Conservation (phyloP, 2,797 vertebrate species). For the Pseudochromis fuscus region DNA sequence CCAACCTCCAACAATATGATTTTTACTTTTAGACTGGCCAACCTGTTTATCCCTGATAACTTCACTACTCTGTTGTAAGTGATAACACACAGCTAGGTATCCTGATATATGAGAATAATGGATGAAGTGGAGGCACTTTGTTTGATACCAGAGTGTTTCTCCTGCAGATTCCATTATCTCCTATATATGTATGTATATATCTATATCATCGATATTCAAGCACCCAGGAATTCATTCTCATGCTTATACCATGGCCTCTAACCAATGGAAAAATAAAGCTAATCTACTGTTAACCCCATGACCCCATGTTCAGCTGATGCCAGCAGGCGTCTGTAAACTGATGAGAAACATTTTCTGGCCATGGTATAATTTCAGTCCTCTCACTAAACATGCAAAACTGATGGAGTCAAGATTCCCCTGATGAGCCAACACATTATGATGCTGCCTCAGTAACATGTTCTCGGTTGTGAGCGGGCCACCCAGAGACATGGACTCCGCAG, state of each 20-base stretch:
- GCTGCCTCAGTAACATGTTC: neutral
- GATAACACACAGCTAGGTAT: conserved; percentile 32
- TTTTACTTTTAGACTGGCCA: conserved; percentile 32
- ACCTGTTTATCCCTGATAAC: conserved; percentile 20
- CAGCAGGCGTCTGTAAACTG: conserved; percentile 1
- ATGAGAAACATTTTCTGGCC: conserved; percentile 9
- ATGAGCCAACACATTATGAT: conserved; percentile 31
- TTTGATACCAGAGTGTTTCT: conserved; percentile 22
- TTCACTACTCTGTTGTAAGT: conserved; percentile 23
- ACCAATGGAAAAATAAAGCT: no score
- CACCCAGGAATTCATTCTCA: conserved; percentile 37
- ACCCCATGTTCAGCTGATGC: conserved; percentile 1
- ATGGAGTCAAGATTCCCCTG: neutral
- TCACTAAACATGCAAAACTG: conserved; percentile 13
- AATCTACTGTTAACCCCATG: neutral
- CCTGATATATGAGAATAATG: conserved; percentile 29
- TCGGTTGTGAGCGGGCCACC: neutral
- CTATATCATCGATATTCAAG: conserved; percentile 16
- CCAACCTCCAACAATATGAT: conserved; percentile 16
- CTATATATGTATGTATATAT: conserved; percentile 5
- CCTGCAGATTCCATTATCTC: conserved; percentile 24
- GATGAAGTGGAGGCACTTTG: conserved; percentile 27
- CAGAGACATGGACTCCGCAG: no score
- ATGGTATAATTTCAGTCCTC: conserved; percentile 22
- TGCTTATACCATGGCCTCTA: conserved; percentile 45